Conservation (phyloP, 2,888 invertebrate species). For the Harpalus rufipes region DNA sequence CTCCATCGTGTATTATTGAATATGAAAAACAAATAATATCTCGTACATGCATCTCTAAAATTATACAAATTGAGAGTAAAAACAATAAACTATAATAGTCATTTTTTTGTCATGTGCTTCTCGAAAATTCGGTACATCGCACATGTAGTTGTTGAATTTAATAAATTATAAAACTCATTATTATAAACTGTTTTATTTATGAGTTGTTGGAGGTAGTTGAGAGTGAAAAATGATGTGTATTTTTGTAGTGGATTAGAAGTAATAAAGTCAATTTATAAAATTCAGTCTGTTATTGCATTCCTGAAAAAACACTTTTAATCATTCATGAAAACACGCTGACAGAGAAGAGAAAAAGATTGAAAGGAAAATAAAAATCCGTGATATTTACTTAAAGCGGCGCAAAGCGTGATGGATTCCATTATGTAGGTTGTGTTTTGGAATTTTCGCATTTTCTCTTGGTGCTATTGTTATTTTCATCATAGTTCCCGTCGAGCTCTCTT, state of each 20-base stretch:
- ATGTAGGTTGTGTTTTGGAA: conserved; percentile 48
- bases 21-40: no score
- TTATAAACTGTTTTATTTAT: background rate
- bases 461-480: conserved; percentile 61
- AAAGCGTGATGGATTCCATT: conserved; percentile 53
- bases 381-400: conserved; percentile 44
- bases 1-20: no score
- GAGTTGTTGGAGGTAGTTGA: background rate
- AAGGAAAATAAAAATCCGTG: conserved; percentile 18
- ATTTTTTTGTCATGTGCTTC: no score
- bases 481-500: conserved; percentile 25
- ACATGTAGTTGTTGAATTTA: no score
- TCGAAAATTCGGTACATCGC: no score
- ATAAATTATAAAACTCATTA: no score
- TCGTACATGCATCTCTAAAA: no score
- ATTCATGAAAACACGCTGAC: conserved; percentile 12
- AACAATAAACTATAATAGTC: no score
- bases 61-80: no score
- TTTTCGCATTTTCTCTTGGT: conserved; percentile 56
- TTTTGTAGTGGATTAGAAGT: background rate
- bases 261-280: conserved; percentile 1
- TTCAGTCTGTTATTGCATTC: conserved; percentile 2
- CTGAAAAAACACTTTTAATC: conserved; percentile 26
- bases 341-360: conserved; percentile 29
- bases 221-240: background rate